Percentiles rank a stretch among this genome's conserved stretches.
phyloP scores from a whole-genome alignment of 2,888 invertebrate species.

The Ditula angustiorana region DNA sequence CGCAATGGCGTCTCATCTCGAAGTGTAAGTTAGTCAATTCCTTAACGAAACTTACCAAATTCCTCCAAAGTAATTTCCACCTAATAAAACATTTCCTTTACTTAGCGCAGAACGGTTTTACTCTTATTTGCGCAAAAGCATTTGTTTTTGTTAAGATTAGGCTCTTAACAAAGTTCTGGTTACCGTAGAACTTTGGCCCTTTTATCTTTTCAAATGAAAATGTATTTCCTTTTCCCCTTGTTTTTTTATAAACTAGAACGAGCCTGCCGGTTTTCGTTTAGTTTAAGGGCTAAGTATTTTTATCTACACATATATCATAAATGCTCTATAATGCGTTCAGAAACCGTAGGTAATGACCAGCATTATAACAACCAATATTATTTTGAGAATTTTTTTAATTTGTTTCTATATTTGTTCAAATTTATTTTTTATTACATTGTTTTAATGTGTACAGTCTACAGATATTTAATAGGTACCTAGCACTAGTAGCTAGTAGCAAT shows the following conservation, averaged over 20 bases:
- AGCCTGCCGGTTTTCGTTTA: constrained; percentile 20
- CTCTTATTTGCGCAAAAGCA: constrained; percentile 48
- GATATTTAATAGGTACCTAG: too few relatives aligned
- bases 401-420: too few relatives aligned
- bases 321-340: too few relatives aligned
- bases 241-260: constrained; percentile 29
- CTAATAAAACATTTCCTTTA: constrained; percentile 47
- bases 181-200: constrained; percentile 51
- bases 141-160: constrained; percentile 62
- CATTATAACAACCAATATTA: too few relatives aligned
- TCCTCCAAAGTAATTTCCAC: constrained; percentile 8
- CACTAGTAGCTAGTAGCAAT: too few relatives aligned
- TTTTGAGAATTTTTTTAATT: too few relatives aligned
- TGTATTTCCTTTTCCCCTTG: constrained; percentile 50
- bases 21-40: neutral
- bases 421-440: too few relatives aligned
- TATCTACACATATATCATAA: too few relatives aligned
- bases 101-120: constrained; percentile 41
- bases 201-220: constrained; percentile 63
- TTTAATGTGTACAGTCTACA: too few relatives aligned
- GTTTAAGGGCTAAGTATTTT: too few relatives aligned
- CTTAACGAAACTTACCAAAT: neutral
- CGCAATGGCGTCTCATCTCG: too few relatives aligned
- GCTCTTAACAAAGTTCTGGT: constrained; percentile 56
- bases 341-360: too few relatives aligned